These are phyloP conservation scores for Odontocolon sp. DNA, from an alignment of 2,888 invertebrate genomes.

Conservation along the genomic window DNA sequence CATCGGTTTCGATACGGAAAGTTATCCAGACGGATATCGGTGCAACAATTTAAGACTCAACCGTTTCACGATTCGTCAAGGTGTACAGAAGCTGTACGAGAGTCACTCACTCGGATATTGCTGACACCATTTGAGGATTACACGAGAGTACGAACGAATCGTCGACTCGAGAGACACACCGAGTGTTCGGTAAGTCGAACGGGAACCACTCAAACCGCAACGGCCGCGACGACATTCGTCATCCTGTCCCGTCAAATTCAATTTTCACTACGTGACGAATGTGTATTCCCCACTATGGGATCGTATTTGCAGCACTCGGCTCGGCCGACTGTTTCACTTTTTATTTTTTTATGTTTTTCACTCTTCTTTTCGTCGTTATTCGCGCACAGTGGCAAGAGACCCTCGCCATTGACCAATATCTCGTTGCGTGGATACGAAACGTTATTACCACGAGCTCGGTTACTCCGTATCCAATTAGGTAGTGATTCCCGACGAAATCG, in stretches of 20 bases:
- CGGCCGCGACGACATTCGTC: slow-evolving; percentile 37
- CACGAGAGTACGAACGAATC: neutral
- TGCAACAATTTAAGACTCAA: neutral
- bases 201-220: slow-evolving; percentile 7
- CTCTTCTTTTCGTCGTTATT: slow-evolving; percentile 18
- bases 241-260: slow-evolving; percentile 52
- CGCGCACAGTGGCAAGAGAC: slow-evolving; percentile 27
- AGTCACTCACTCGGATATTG: neutral
- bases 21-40: neutral
- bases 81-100: slow-evolving; percentile 6
- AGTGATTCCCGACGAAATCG: slow-evolving; percentile 5
- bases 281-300: slow-evolving; percentile 32
- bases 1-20: neutral
- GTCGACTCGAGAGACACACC: neutral
- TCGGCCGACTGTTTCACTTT: slow-evolving; percentile 2
- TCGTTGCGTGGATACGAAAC: slow-evolving; percentile 49
- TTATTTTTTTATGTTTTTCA: slow-evolving; percentile 1
- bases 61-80: slow-evolving; percentile 19
- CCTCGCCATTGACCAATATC: slow-evolving; percentile 52
- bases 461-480: slow-evolving; percentile 52
- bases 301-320: slow-evolving; percentile 23
- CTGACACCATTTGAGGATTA: too few relatives aligned
- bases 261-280: slow-evolving; percentile 54
- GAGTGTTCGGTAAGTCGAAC: neutral
- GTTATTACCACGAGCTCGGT: slow-evolving; percentile 44